Percentiles rank a stretch among this genome's conserved stretches.
These are phyloP conservation scores for Sula dactylatra DNA, from an alignment of 2,113 vertebrate genomes.

Conservation along the genomic window DNA sequence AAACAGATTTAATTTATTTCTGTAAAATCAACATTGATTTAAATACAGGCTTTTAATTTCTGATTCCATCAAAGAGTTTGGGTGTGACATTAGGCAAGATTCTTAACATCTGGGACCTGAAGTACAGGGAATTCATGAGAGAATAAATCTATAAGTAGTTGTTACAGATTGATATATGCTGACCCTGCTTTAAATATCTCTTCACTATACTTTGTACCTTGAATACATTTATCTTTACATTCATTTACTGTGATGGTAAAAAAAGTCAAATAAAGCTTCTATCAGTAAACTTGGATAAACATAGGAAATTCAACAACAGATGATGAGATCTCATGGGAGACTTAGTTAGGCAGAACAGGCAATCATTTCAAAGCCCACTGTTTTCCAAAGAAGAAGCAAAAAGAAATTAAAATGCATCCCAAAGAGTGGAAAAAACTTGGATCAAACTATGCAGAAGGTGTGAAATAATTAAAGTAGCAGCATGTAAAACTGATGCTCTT, in stretches of 20 bases:
- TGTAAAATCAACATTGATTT: neutral
- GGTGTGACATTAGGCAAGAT: neutral
- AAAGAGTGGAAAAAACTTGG: neutral
- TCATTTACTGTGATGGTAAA: neutral
- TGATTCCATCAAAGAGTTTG: neutral
- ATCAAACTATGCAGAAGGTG: neutral
- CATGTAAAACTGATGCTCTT: neutral
- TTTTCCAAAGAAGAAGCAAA: neutral
- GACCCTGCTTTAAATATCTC: neutral
- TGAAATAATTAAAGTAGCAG: neutral
- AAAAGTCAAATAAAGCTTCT: neutral
- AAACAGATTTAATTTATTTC: neutral
- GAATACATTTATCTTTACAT: neutral
- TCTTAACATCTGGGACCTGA: neutral
- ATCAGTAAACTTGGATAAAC: neutral
- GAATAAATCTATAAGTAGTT: neutral
- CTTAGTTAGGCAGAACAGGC: neutral
- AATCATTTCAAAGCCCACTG: neutral
- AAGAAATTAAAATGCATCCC: neutral
- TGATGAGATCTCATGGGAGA: neutral
- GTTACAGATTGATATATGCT: neutral
- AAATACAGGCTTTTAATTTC: neutral
- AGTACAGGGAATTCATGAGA: neutral
- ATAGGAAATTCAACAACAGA: neutral
- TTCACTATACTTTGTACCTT: neutral